Conservation (phyloP, 2,888 invertebrate species). For the Orgyia antiqua region DNA sequence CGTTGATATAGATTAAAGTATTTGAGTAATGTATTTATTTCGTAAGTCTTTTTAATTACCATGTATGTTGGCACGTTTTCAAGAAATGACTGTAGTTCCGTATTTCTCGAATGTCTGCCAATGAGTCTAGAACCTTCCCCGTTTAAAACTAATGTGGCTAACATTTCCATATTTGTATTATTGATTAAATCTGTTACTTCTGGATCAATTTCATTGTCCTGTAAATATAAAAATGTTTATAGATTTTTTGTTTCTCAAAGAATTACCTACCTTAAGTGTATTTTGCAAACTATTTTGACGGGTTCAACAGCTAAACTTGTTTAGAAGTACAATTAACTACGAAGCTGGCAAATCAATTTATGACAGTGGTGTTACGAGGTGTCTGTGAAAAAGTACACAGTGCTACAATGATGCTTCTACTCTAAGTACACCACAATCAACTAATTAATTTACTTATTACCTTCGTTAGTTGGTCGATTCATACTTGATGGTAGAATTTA, state of each 20-base stretch:
- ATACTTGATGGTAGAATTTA: conserved; percentile 43
- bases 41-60: conserved; percentile 80
- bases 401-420: conserved; percentile 67
- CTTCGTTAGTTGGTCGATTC: conserved; percentile 50
- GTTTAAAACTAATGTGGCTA: conserved; percentile 92
- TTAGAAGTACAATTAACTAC: conserved; percentile 51
- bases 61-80: conserved; percentile 92
- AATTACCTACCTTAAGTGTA: too few species aligned
- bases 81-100: conserved; percentile 91
- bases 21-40: too few species aligned
- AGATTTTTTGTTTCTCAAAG: neutral
- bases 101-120: conserved; percentile 83
- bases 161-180: conserved; percentile 90
- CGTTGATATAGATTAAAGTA: too few species aligned
- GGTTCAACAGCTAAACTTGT: conserved; percentile 34
- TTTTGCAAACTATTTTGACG: conserved; percentile 44
- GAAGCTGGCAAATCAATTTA: conserved; percentile 72
- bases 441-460: conserved; percentile 60
- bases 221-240: conserved; percentile 23
- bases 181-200: conserved; percentile 83
- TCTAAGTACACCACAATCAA: conserved; percentile 71
- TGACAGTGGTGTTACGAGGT: conserved; percentile 63
- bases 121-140: conserved; percentile 90
- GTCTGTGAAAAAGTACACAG: conserved; percentile 59
- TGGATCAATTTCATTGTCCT: conserved; percentile 78